phyloP scores from a whole-genome alignment of 2,113 vertebrate genomes.

The Regulus satrapa region DNA sequence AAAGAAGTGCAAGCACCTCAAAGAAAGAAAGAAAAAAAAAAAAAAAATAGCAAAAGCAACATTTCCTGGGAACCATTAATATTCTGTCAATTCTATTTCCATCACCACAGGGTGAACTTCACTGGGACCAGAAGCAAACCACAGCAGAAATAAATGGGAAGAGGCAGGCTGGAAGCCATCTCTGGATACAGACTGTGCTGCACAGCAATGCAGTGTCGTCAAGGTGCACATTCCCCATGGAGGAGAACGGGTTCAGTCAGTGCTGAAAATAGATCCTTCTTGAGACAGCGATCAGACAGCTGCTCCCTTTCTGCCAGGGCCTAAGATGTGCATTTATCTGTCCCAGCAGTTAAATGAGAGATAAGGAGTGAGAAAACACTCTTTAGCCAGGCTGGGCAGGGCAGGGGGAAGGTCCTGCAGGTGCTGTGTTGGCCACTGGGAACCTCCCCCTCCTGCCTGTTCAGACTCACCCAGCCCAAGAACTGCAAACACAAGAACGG shows the following conservation, averaged over 20 bases:
- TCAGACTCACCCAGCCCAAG: background rate
- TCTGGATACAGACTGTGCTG: background rate
- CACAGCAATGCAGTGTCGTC: accelerated
- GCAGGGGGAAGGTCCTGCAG: background rate
- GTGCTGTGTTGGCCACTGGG: background rate
- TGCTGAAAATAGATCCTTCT: constrained; percentile 38
- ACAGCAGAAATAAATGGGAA: background rate
- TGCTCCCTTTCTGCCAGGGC: background rate
- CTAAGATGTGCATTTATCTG: background rate
- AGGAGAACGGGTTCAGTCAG: background rate
- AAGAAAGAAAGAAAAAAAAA: background rate
- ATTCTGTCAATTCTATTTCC: background rate
- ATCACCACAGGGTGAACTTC: background rate
- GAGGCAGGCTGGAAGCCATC: background rate
- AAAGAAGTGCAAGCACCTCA: background rate
- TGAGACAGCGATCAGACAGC: constrained; percentile 2
- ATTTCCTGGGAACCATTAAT: background rate
- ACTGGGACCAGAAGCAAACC: background rate
- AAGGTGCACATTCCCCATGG: background rate
- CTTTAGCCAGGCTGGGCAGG: background rate
- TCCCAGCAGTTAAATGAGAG: background rate
- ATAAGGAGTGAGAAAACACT: background rate
- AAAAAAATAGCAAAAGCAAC: background rate
- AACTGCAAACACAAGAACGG: background rate
- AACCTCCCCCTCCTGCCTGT: background rate